Evolutionary conservation across 2,113 vertebrate genomes (phyloP).

Genomic region (Corythoichthys intestinalis): DNA sequence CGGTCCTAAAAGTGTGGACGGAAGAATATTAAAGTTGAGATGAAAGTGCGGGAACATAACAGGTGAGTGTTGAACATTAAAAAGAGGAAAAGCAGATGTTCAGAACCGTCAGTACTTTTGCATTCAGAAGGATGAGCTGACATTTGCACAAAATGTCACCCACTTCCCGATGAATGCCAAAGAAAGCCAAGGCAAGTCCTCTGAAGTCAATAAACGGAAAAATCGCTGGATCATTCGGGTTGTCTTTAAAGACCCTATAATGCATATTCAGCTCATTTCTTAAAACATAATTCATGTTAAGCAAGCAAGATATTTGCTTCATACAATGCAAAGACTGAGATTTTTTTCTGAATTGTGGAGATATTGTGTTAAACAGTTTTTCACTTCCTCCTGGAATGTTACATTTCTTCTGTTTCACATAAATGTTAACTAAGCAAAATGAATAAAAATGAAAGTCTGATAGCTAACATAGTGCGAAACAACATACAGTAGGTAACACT

Average conservation of each 20-base stretch:
- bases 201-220: background rate
- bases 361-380: background rate
- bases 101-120: background rate
- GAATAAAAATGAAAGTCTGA: too few species aligned
- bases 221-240: background rate
- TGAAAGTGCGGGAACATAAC: slow-evolving; percentile 1
- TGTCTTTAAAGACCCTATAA: background rate
- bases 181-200: slow-evolving; percentile 51
- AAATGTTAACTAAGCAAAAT: too few species aligned
- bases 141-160: slow-evolving; percentile 2
- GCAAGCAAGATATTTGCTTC: too few species aligned
- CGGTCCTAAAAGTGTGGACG: slow-evolving; percentile 4
- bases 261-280: background rate
- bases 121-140: background rate
- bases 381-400: too few species aligned
- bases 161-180: background rate
- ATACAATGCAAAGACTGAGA: background rate
- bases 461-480: too few species aligned
- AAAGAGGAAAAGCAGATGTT: slow-evolving; percentile 16
- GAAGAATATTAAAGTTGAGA: slow-evolving; percentile 8
- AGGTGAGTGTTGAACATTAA: background rate
- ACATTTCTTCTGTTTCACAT: too few species aligned
- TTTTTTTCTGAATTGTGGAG: background rate
- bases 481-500: too few species aligned
- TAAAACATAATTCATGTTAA: background rate